Evolutionary conservation across 2,797 vertebrate species (phyloP), one percentile per base, ranked within the genome.

Genomic region (Propithecus perrieri): DNA sequence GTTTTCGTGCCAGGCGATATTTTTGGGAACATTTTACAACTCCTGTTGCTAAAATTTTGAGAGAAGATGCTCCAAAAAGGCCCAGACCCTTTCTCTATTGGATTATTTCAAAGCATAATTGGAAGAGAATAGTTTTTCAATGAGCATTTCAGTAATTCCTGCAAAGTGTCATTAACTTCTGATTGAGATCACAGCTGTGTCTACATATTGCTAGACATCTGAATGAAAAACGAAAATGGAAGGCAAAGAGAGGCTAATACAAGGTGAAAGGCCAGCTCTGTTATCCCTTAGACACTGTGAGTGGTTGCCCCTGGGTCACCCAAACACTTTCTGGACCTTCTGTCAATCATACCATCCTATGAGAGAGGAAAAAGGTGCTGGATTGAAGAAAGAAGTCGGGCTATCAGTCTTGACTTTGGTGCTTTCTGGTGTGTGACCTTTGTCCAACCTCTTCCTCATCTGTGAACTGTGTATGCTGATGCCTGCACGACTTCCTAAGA

Each of bases 11-110:
- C 96, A 97, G 94, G 81, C 93, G 72, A 69, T 95, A 97, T 97
- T 98, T 97, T 67, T 26, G 95, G 96, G 93, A 97, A 97, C 76
- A 89, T 97, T 96, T 97, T 97, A 96, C 81, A 96, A 96, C 46
- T 96, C 90, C 83, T 95, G 35, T 97, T 93, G 93, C 88, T 97
- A 46, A 97, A 97, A 87, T 96, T 97, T 63, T 53, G 59, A 91
- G 85, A 95, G 91, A 97, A 91, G 84, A 85, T 89, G 71, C 72
- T 96, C 96, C 75, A 30, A 85, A 97, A 92, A 94, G 76, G 35
- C 38, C 87, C 48, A 63, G 57, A 83, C 33, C 50, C 69, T 83
- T 96, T 83, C 46, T 63, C 30, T 12, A 87, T 71, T 91, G 88
- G 63, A 91, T 67, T 71, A 72, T 85, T 86, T 96, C 92, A 93